A percentile compares a stretch with the other conserved stretches of the same genome.
phyloP scores from a whole-genome alignment of 2,797 vertebrate species.

The Gastrophryne carolinensis region DNA sequence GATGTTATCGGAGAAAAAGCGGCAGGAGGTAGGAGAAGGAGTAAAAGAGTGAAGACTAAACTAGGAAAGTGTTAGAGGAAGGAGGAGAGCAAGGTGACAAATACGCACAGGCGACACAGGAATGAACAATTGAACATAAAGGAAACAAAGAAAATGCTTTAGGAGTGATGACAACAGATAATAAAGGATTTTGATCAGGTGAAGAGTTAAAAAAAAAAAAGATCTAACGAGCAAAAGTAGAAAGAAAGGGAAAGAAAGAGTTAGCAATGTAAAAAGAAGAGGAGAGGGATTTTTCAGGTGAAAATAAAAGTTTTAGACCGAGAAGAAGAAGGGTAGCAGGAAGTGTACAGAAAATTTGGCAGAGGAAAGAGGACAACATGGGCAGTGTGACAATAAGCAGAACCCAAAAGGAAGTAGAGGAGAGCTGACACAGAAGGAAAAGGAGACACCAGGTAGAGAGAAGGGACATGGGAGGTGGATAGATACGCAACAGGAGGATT shows the following conservation, averaged over 20 bases:
- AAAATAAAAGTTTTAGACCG: too few species aligned
- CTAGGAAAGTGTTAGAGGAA: too few species aligned
- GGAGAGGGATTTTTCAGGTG: too few species aligned
- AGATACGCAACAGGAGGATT: neutral
- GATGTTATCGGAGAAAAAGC: neutral
- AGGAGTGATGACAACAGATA: neutral
- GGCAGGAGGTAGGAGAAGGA: neutral
- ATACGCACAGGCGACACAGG: too few species aligned
- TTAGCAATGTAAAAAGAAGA: too few species aligned
- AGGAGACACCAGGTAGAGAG: neutral
- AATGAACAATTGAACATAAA: neutral
- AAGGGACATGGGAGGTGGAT: neutral
- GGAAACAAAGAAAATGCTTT: neutral
- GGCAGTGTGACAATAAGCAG: neutral
- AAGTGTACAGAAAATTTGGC: neutral
- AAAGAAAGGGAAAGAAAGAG: neutral
- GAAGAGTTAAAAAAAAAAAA: neutral
- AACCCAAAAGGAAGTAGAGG: too few species aligned
- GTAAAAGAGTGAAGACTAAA: neutral
- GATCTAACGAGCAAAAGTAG: neutral
- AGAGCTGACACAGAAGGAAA: neutral
- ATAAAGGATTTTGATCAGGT: neutral
- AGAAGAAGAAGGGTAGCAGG: neutral
- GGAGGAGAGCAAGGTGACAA: neutral
- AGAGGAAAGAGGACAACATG: neutral